Evolutionary conservation across 2,113 vertebrate species (phyloP), one percentile per base, ranked within the genome.

Genomic region (Microcebus tavaratra): DNA sequence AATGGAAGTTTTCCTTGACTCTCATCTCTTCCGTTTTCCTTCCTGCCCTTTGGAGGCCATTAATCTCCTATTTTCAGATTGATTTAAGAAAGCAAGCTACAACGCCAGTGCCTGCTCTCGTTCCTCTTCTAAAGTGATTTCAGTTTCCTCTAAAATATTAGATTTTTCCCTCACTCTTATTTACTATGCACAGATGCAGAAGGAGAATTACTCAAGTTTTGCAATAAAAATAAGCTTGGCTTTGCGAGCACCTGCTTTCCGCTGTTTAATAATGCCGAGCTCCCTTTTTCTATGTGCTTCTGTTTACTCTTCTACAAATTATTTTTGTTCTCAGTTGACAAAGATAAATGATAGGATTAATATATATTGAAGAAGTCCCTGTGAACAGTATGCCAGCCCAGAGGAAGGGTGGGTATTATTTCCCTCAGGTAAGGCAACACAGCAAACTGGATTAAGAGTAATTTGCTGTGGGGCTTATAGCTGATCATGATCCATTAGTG

Each of bases 291-390:
- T 98, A 61, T 95, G 97, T 97, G 97, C 98, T 98, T 99, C 99
- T 99, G 99, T 99, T 99, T 99, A 99, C 99, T 99, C 99, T 98
- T 98, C 98, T 97, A 98, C 98, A 99, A 99, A 99, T 99, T 99
- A 99, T 99, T 99, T 99, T 99, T 99, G 99, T 99, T 98, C 99
- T 99, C 98, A 98, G 99, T 99, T 99, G 99, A 99, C 99, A 99
- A 99, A 99, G 99, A 99, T 99, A 99, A 99, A 99, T 99, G 99
- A 98, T 98, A 98, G 99, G 99, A 99, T 99, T 99, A 99, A 99
- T 99, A 99, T 99, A 99, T 99, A 99, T 99, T 99, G 99, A 99
- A 99, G 99, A 99, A 99, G 99, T 99, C 99, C 99, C 97, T 88
- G 97, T 78, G 98, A 98, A 98, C 98, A 98, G 98, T 98, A 98